These are phyloP conservation scores for Phainopepla nitens DNA, from an alignment of 2,113 vertebrate genomes.

Conservation along the genomic window DNA sequence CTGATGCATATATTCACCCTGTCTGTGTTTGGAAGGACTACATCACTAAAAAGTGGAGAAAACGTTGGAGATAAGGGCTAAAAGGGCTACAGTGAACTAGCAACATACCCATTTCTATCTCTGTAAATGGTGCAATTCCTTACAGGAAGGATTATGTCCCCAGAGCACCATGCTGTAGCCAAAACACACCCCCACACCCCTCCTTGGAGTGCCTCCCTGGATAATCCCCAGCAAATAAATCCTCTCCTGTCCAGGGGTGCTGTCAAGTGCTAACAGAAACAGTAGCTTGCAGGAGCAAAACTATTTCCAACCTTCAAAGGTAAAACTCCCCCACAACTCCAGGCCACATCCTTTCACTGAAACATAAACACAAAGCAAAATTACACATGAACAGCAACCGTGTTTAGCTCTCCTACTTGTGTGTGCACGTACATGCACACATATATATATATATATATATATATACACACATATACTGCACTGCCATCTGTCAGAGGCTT, in stretches of 20 bases:
- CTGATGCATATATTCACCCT: not conserved
- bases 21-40: not conserved
- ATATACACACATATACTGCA: no score
- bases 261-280: not conserved
- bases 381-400: not conserved
- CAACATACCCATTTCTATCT: not conserved
- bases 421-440: rapidly evolving
- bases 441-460: rapidly evolving
- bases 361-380: not conserved
- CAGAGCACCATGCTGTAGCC: not conserved
- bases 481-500: not conserved
- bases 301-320: not conserved
- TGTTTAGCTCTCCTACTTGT: not conserved
- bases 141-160: not conserved
- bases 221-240: not conserved
- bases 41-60: not conserved
- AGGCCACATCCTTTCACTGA: not conserved
- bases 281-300: not conserved
- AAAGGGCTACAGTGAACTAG: not conserved
- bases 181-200: not conserved
- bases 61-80: not conserved
- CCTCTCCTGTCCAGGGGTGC: not conserved
- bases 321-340: not conserved
- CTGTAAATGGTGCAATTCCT: not conserved
- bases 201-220: not conserved